Percentiles rank a stretch among this genome's conserved stretches.
These are phyloP conservation scores for Ovibos moschatus DNA, from an alignment of 2,113 vertebrate species.

Conservation along the genomic window DNA sequence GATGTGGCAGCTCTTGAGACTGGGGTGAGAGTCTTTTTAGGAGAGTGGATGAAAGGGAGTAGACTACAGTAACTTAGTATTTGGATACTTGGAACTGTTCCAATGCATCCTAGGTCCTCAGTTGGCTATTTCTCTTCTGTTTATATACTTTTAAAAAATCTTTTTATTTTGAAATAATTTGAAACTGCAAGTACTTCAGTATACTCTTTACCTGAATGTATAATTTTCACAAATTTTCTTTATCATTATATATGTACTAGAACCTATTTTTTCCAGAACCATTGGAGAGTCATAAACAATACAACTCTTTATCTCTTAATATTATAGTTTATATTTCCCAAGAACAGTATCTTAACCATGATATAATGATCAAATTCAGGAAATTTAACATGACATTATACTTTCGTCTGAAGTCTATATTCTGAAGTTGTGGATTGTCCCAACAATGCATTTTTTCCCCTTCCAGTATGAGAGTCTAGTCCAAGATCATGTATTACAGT, in stretches of 20 bases:
- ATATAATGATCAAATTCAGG: neutral
- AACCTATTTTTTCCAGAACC: neutral
- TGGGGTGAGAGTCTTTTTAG: neutral
- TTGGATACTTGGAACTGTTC: neutral
- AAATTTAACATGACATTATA: neutral
- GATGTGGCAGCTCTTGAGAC: neutral
- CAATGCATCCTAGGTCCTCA: neutral
- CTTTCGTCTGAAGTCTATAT: neutral
- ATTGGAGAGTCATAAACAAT: neutral
- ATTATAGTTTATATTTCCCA: neutral
- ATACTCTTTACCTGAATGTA: neutral
- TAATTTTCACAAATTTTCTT: neutral
- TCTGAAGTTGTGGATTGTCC: neutral
- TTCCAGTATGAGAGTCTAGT: neutral
- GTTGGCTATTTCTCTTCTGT: neutral
- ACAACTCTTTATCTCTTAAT: neutral
- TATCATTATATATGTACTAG: neutral
- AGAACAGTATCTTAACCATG: neutral
- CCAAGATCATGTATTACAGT: neutral
- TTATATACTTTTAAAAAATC: neutral
- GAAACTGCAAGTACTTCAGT: neutral
- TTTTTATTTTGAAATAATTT: neutral
- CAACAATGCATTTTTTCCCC: neutral
- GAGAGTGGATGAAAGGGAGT: neutral
- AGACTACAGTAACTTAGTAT: neutral